Base-by-base conservation (phyloP, 1,140 invertebrate genomes). In the Scaptomyza graminum region DNA sequence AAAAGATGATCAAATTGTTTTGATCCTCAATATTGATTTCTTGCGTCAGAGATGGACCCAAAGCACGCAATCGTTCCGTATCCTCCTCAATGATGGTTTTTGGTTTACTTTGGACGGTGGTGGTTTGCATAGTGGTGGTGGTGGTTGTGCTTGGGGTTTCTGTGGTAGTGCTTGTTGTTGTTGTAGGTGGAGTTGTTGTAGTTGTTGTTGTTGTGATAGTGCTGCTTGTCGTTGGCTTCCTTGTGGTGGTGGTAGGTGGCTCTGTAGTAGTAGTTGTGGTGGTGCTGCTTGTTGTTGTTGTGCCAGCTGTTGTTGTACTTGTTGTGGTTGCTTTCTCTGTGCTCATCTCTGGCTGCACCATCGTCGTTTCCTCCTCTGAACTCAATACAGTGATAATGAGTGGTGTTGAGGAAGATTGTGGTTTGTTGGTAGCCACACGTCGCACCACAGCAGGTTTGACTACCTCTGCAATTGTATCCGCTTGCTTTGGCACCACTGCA, bases 311-410 rank as follows among this genome's bases (percentile, higher is more conserved):
- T 39, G 37, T 12, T 39, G 37, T 39, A 39, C 37, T 39, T 39
- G 37, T 39, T 12, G 37, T 39, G 37, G 37, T 39, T 11, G 1
- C 60, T 69, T 47, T 4, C 70, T 57, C 4, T 59, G 54, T 52
- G 7, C 81, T 57, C 83, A 37, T 18, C 74, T 61, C 80, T 3
- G 52, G 22, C 73, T 90, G 50, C 67, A 90, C 55, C 76, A 67
- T 13, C 12, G 87, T 83, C 6, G 79, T 74, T 12, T 88, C 83
- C 41, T 70, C 93, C 88, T 75, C 93, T 61, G 79, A 92, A 74
- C 90, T 93, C 66, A 84, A 70, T 70, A 75, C 92, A 31, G 76
- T 92, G 74, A 92, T 93, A 83, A 91, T 93, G 15, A 91, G 77
- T n/a, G 91, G 90, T 7, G 87, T 93, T 11, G 93, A 90, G 70